Evolutionary conservation across 1,140 invertebrate species (phyloP).

Genomic region (Achroia grisella): DNA sequence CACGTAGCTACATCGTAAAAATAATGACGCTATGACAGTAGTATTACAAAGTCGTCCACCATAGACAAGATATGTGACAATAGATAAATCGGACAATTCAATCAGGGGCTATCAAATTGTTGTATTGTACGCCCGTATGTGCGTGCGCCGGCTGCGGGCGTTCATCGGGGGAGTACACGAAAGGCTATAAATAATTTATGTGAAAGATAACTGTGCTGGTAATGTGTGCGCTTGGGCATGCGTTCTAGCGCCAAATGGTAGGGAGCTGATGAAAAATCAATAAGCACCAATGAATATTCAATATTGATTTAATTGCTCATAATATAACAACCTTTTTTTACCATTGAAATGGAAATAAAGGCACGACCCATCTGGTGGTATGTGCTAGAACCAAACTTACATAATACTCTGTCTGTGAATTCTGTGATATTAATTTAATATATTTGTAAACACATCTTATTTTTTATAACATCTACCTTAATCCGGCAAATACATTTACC

Average conservation of each 20-base stretch:
- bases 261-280: background rate
- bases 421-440: too few species aligned
- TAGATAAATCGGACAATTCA: slow-evolving; percentile 27
- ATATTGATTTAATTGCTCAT: too few species aligned
- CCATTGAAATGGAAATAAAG: too few species aligned
- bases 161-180: slow-evolving; percentile 1
- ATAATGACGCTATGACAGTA: too few species aligned
- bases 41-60: background rate
- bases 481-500: slow-evolving; percentile 22
- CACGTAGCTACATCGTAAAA: too few species aligned
- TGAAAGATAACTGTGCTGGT: slow-evolving; percentile 20
- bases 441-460: slow-evolving; percentile 19
- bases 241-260: slow-evolving; percentile 14
- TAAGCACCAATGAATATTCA: background rate
- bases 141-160: slow-evolving; percentile 7
- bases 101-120: slow-evolving; percentile 48
- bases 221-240: slow-evolving; percentile 3
- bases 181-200: slow-evolving; percentile 25
- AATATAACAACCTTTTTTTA: too few species aligned
- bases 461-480: too few species aligned
- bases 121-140: slow-evolving; percentile 32
- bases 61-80: slow-evolving; percentile 33
- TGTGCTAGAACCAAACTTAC: too few species aligned
- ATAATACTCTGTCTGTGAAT: too few species aligned
- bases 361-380: too few species aligned